These are phyloP conservation scores for Nebria ingens DNA, from an alignment of 1,140 invertebrate species.

Conservation along the genomic window DNA sequence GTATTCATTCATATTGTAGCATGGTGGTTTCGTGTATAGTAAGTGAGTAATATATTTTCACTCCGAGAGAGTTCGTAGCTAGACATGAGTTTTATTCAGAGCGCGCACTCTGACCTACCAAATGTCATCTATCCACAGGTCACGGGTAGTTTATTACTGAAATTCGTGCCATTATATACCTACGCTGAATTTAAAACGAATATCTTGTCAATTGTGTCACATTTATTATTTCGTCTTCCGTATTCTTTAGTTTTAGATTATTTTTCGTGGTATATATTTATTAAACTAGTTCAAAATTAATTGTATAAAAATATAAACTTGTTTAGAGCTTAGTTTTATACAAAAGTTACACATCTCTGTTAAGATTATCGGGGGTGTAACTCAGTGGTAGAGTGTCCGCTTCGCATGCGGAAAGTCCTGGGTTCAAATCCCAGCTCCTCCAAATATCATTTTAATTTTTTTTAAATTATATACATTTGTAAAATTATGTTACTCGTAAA, in stretches of 20 bases:
- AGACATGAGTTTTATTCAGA: slow-evolving; percentile 13
- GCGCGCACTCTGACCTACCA: not conserved
- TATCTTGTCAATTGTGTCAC: slow-evolving; percentile 1
- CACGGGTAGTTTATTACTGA: slow-evolving; percentile 4
- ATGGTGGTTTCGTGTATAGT: no score
- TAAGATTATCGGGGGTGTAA: slow-evolving; percentile 51
- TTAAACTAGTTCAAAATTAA: no score
- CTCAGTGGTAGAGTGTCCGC: slow-evolving; percentile 58
- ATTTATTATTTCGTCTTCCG: not conserved
- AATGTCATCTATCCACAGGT: no score
- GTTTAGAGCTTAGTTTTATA: no score
- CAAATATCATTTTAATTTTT: slow-evolving; percentile 26
- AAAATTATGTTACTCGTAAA: no score
- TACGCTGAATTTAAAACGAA: not conserved
- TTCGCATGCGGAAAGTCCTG: slow-evolving; percentile 57
- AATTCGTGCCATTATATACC: not conserved
- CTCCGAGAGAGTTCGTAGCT: slow-evolving; percentile 17
- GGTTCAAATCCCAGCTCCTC: slow-evolving; percentile 54
- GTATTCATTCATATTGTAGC: no score
- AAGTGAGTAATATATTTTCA: slow-evolving; percentile 1
- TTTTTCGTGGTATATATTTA: no score
- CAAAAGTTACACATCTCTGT: no score
- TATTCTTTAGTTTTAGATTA: not conserved
- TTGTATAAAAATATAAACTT: no score
- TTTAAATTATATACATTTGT: no score